Evolutionary conservation across 53 echinoderm and acorn worm species (phyloP).

Genomic region (Paracentrotus lividus): DNA sequence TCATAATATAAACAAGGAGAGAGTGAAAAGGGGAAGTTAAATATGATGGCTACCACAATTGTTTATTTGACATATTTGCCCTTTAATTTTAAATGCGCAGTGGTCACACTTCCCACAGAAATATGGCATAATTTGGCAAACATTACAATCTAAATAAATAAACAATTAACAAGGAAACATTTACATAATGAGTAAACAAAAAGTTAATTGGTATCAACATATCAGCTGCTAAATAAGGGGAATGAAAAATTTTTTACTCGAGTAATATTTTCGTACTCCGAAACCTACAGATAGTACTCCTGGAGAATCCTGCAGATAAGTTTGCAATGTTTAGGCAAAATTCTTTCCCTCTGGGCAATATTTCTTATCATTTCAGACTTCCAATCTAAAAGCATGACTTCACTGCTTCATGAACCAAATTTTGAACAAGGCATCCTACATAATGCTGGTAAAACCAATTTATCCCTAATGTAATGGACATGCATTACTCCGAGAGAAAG

Average conservation of each 20-base stretch:
- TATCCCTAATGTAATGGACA: slow-evolving; percentile 52
- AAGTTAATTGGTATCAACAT: neutral
- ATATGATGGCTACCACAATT: neutral
- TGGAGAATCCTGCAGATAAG: neutral
- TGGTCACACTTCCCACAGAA: slow-evolving; percentile 24
- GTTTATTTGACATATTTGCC: neutral
- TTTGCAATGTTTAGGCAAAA: neutral
- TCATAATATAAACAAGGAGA: neutral
- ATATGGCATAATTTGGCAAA: slow-evolving; percentile 13
- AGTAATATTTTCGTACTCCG: no score
- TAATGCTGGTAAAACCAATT: slow-evolving; percentile 25
- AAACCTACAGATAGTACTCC: neutral
- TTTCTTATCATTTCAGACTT: neutral
- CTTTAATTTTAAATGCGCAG: neutral
- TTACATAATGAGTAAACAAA: neutral
- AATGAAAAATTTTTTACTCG: neutral
- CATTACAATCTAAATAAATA: neutral
- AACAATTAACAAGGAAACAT: slow-evolving; percentile 22
- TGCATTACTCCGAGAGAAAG: neutral
- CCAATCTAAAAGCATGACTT: neutral
- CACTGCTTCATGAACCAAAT: neutral
- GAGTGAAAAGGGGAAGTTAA: neutral
- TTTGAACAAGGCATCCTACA: neutral
- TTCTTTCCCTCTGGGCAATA: neutral
- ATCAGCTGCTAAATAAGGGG: neutral